Evolutionary conservation across 2,888 invertebrate genomes (phyloP), one percentile per base, ranked within the genome.

Genomic region (Tuta absoluta): DNA sequence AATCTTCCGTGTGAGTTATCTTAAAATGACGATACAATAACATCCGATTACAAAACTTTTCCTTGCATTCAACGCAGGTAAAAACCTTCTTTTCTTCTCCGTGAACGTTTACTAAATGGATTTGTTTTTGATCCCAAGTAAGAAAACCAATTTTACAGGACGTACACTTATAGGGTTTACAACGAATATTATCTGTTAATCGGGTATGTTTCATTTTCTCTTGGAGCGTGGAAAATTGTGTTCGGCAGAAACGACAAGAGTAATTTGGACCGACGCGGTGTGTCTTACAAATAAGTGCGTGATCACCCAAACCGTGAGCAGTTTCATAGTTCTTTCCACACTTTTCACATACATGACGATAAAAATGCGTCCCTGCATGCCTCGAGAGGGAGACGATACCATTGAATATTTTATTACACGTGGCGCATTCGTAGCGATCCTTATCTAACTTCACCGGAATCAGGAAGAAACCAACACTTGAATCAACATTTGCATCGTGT

Each of bases 11-110:
- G 48, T 75, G 74, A 0, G 65, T 62, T 45, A 67, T 28, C 59
- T 74, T 73, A 37, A 72, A 73, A 61, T 75, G 73, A 24, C 70
- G 68, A 45, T 73, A 73, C 41, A 73, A 64, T 11, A 65, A 60
- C 17, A 66, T 66, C 1, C 73, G 67, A 10, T 69, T 67, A n/a
- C 64, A 59, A 61, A 71, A 74, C 0, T 65, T 67, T 65, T 69
- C 68, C 0, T 71, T 71, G 48, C 76, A 76, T 60, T 70, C 68
- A 5, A 69, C 65, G 62, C 75, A 75, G 0, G 63, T 48, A 23
- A 70, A 71, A 1, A 66, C 62, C 62, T 68, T 69, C 57, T 71
- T 71, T 49, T 69, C 65, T 64, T 65, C 65, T 0, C 73, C 75
- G 51, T 75, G 75, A 0, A 65, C 68, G 63, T 71, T 67, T 0